phyloP scores from a whole-genome alignment of 2,888 invertebrate genomes.

The Hemicrepidius hirtus region DNA sequence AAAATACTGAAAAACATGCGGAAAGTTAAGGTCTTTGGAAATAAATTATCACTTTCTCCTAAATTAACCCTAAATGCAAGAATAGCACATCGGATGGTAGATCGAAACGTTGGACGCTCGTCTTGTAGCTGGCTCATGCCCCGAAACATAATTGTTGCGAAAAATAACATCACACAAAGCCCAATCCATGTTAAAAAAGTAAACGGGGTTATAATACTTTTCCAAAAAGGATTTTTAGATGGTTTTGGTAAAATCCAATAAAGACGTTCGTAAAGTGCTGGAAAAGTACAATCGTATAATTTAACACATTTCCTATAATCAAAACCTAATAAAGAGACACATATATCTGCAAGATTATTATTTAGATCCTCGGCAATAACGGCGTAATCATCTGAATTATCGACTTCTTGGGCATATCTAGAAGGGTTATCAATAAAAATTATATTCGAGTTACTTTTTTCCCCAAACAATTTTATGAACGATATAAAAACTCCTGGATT shows the following conservation, averaged over 20 bases:
- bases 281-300: slow-evolving; percentile 24
- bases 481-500: slow-evolving; percentile 40
- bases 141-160: slow-evolving; percentile 29
- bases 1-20: slow-evolving; percentile 19
- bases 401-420: not conserved
- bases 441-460: slow-evolving; percentile 25
- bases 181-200: slow-evolving; percentile 14
- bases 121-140: not conserved
- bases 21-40: slow-evolving; percentile 12
- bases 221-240: slow-evolving; percentile 37
- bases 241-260: slow-evolving; percentile 44
- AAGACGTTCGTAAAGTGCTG: slow-evolving; percentile 17
- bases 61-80: slow-evolving; percentile 13
- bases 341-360: slow-evolving; percentile 25
- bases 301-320: slow-evolving; percentile 26
- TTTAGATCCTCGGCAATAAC: slow-evolving; percentile 26
- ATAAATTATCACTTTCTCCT: slow-evolving; percentile 3
- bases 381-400: not conserved
- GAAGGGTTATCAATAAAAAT: not conserved
- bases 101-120: not conserved
- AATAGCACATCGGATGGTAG: not conserved
- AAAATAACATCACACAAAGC: not conserved
- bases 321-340: not conserved
- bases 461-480: slow-evolving; percentile 10
- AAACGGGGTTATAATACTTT: slow-evolving; percentile 33